Conservation (phyloP, 2,797 vertebrate genomes). For the Iguana delicatissima region DNA sequence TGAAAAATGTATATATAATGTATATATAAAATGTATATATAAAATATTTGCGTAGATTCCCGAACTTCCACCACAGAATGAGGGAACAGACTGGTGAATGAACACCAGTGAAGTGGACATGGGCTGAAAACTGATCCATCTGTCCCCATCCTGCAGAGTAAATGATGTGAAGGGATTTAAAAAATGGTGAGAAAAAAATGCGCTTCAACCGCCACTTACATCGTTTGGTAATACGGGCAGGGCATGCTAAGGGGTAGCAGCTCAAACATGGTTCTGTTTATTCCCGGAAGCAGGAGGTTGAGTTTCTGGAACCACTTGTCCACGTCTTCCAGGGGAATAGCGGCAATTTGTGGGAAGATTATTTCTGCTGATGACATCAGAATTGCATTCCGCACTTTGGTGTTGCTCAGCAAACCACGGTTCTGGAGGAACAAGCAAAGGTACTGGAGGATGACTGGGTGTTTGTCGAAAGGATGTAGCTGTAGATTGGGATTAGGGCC, state of each 20-base stretch:
- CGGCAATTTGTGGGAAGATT: background rate
- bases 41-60: no score
- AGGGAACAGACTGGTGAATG: no score
- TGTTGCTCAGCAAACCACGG: slow-evolving; percentile 26
- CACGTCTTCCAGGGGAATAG: slow-evolving; percentile 5
- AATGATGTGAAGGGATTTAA: no score
- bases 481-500: background rate
- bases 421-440: slow-evolving; percentile 30
- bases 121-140: no score
- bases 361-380: slow-evolving; percentile 41
- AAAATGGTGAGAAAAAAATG: background rate
- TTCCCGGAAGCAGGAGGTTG: slow-evolving; percentile 18
- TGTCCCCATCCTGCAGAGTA: background rate
- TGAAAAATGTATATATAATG: no score
- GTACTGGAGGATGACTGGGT: background rate
- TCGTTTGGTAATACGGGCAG: background rate
- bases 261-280: slow-evolving; percentile 48
- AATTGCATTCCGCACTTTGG: slow-evolving; percentile 30
- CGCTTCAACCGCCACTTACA: slow-evolving; percentile 47
- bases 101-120: no score
- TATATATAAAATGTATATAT: no score
- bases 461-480: slow-evolving; percentile 1
- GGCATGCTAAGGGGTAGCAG: slow-evolving; percentile 22
- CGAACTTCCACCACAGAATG: no score
- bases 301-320: slow-evolving; percentile 8